Evolutionary conservation across 2,113 vertebrate genomes (phyloP), one percentile per base, ranked within the genome.

Genomic region (Rhombomys opimus): DNA sequence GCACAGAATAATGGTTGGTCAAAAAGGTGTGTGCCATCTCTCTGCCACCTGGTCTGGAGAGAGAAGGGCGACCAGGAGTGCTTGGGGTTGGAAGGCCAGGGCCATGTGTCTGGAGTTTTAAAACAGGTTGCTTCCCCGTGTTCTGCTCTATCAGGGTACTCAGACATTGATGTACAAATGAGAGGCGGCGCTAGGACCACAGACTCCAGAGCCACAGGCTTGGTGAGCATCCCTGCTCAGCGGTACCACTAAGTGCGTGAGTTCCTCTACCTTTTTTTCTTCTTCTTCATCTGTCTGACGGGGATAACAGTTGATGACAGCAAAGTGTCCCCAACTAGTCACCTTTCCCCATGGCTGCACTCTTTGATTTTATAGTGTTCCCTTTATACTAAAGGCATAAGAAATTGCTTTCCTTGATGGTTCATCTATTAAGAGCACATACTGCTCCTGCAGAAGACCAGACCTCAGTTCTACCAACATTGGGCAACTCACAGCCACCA

Each of bases 91-190:
- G 35, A 0, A 25, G 41, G 18, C 38, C 17, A 22, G 1, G 4
- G 35, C 38, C 89, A 22, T 0, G 1, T 32, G 7, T 46, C 87
- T 80, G 30, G 8, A 10, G 57, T 94, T 46, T 46, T 68, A 84
- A 41, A 27, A 32, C 1, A 4, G 7, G 12, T n/a, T 87, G 46
- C 52, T 17, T 65, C 20, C 41, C 23, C 13, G 30, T 0, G 0
- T 41, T 20, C 23, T 5, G 50, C 41, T 25, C 0, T 0, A 18
- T 30, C 18, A 22, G 72, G 32, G 9, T 25, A 15, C 73, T 52
- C 4, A 0, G 63, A 46, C 6, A 32, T 3, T 23, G n/a, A 91
- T 2, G 3, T 7, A 9, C 2, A 0, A 1, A 63, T 1, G 67
- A 87, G 72, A 67, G n/a, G 63, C 35, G 13, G 8, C 0, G 0